A percentile compares a stretch with the other conserved stretches of the same genome.
Conservation (phyloP, 1,140 invertebrate species). For the Bombus terrestris region DNA sequence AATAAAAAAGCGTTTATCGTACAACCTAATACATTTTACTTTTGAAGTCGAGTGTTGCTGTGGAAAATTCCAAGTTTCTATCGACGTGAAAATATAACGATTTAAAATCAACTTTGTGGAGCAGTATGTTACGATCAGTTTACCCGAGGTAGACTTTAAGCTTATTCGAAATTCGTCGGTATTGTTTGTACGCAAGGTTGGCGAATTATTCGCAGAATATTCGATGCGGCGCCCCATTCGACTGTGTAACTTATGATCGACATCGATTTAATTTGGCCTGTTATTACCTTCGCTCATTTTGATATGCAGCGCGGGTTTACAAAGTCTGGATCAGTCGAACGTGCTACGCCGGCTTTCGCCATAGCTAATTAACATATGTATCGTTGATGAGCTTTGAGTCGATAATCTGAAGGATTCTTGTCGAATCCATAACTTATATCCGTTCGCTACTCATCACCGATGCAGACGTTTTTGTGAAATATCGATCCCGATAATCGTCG, state of each 20-base stretch:
- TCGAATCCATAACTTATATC: neutral
- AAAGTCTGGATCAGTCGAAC: slow-evolving; percentile 5
- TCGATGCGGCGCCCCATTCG: neutral
- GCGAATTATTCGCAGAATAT: neutral
- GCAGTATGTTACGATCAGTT: neutral
- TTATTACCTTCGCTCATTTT: slow-evolving; percentile 28
- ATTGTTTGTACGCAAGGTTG: neutral
- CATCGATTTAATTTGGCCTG: slow-evolving; percentile 30
- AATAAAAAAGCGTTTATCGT: too few relatives aligned
- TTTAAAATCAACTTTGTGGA: neutral
- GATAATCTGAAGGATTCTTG: neutral
- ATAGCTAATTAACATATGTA: slow-evolving; percentile 27
- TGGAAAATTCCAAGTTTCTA: too few relatives aligned
- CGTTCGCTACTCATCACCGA: neutral
- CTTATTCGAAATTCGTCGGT: neutral
- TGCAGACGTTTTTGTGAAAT: neutral
- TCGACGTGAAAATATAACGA: neutral
- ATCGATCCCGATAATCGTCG: neutral
- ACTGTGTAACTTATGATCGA: slow-evolving; percentile 11
- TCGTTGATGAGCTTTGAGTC: slow-evolving; percentile 21
- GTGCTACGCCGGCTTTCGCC: neutral
- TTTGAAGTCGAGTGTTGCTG: too few relatives aligned
- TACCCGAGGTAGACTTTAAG: neutral
- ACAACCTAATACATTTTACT: too few relatives aligned
- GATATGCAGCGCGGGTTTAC: slow-evolving; percentile 17